These are phyloP conservation scores for Nothobranchius furzeri DNA, from an alignment of 2,113 vertebrate genomes.

Conservation along the genomic window DNA sequence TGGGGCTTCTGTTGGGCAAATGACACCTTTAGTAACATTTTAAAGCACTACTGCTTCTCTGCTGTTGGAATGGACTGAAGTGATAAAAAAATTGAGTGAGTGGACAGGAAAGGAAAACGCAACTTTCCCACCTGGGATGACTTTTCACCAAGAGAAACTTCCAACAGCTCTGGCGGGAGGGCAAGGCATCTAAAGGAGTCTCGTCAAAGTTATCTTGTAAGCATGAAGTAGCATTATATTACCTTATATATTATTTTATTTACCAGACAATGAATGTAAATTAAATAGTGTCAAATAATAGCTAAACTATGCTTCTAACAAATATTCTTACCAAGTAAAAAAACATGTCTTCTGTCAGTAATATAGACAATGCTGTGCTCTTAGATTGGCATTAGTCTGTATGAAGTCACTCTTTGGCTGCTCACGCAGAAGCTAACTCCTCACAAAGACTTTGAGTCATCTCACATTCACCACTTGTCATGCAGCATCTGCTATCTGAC, in stretches of 20 bases:
- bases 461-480: conserved; percentile 11
- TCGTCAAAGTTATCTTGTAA: conserved; percentile 69
- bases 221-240: conserved; percentile 23
- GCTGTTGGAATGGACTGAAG: conserved; percentile 62
- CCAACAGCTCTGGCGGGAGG: conserved; percentile 45
- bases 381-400: neutral
- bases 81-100: conserved; percentile 45
- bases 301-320: neutral
- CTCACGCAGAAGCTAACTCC: conserved; percentile 7
- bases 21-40: conserved; percentile 52
- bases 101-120: conserved; percentile 32
- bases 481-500: conserved; percentile 35
- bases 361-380: neutral
- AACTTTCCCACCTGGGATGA: conserved; percentile 71
- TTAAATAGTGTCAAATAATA: neutral
- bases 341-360: neutral
- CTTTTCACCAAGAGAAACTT: conserved; percentile 56
- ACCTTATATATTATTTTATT: neutral
- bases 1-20: conserved; percentile 26
- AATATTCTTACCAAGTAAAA: neutral
- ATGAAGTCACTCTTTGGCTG: conserved; percentile 15
- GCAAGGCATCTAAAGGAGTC: conserved; percentile 71
- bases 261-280: neutral
- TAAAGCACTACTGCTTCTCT: conserved; percentile 27
- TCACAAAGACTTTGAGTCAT: conserved; percentile 17